Evolutionary conservation across 2,888 invertebrate species (phyloP), one percentile per base, ranked within the genome.

Genomic region (Schizaphis graminum): DNA sequence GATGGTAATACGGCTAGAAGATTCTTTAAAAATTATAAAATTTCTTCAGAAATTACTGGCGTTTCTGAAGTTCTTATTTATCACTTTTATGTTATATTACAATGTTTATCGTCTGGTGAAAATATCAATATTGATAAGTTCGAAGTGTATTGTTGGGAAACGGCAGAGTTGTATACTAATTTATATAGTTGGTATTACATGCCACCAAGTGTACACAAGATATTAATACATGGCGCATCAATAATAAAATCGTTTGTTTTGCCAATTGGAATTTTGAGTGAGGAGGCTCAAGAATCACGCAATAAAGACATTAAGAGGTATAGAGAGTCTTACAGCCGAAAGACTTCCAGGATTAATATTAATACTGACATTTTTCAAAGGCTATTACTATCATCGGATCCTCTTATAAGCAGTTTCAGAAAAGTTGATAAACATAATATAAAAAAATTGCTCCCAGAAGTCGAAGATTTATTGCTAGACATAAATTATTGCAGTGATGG

Each of bases 361-460:
- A 77, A 77, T n/a, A 67, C 67, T 67, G n/a, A 67, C 13, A 67
- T 67, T 67, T 85, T 85, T 85, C 85, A 85, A 85, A 85, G 85
- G 10, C 85, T 85, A 47, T 85, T 85, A 67, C 11, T 61, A 47
- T 85, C 85, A 44, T 85, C 85, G 44, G 44, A 85, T 44, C 44
- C 85, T 44, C 85, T 85, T 85, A 26, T 85, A 85, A 85, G 44
- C 44, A 11, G 85, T 47, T 44, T 85, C 8, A 85, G 44, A 85
- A 67, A n/a, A 7, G n/a, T 67, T n/a, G 67, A n/a, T 67, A 67
- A 67, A 67, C n/a, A n/a, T n/a, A n/a, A 85, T 85, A 5, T 85
- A 85, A 85, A 47, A 5, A 85, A 85, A 26, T 24, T 85, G 44
- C 44, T 44, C 8, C 44, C 85, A 85, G 85, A 85, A 85, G 44